Percentiles rank a stretch among this genome's conserved stretches.
Conservation (phyloP, 1,140 invertebrate species). For the Coelopa frigida region DNA sequence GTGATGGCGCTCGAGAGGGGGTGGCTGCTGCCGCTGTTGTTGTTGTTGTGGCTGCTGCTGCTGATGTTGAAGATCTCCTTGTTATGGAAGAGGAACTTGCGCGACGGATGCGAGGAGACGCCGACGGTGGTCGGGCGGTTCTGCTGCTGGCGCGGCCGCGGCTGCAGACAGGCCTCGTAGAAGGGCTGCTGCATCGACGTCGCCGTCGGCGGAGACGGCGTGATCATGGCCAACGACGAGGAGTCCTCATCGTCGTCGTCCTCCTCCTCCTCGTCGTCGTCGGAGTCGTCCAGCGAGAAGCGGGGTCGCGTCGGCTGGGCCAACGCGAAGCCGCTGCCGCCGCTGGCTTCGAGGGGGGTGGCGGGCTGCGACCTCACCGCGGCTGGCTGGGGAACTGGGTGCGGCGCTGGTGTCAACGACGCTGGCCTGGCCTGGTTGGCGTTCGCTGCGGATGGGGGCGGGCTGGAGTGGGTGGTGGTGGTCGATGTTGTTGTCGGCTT, state of each 20-base stretch:
- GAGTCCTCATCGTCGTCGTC: conserved; percentile 22
- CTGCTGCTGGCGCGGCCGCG: neutral
- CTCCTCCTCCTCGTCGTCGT: conserved; percentile 14
- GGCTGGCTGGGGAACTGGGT: conserved; percentile 12
- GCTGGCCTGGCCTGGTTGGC: conserved; percentile 7
- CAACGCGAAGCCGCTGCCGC: too few relatives aligned
- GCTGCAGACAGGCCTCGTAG: neutral
- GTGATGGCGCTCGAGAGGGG: conserved; percentile 31
- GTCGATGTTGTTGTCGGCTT: conserved; percentile 25
- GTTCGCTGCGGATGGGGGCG: conserved; percentile 18
- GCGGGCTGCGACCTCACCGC: conserved; percentile 16
- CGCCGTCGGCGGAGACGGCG: conserved; percentile 39
- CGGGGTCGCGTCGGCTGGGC: too few relatives aligned
- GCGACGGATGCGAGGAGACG: conserved; percentile 24
- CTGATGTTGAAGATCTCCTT: conserved; percentile 37
- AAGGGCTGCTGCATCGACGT: conserved; percentile 19
- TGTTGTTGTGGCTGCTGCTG: conserved; percentile 5
- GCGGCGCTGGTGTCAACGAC: conserved; percentile 10
- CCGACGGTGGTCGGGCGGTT: neutral
- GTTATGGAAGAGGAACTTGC: conserved; percentile 37
- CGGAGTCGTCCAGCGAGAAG: conserved; percentile 12
- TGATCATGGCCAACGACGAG: conserved; percentile 40
- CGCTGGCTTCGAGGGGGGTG: conserved; percentile 13
- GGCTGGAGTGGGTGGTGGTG: conserved; percentile 4
- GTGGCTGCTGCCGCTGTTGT: conserved; percentile 7